phyloP scores from a whole-genome alignment of 2,888 invertebrate genomes.

The Cynaeus angustus region DNA sequence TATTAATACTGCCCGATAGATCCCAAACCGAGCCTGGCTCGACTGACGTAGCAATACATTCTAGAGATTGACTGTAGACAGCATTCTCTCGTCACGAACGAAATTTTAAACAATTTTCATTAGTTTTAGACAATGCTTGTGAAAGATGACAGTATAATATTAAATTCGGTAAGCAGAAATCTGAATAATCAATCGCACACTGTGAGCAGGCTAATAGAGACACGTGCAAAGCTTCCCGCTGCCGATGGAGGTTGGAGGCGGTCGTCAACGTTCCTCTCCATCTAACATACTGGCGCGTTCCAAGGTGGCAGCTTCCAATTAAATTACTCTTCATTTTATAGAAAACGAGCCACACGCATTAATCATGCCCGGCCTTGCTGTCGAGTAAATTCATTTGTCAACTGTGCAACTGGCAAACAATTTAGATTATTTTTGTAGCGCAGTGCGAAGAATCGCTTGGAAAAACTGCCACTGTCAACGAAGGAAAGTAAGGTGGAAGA shows the following conservation, averaged over 20 bases:
- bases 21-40: no score
- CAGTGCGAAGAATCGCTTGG: constrained; percentile 58
- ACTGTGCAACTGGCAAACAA: constrained; percentile 63
- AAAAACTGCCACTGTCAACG: constrained; percentile 57
- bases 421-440: constrained; percentile 63
- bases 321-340: constrained; percentile 63
- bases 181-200: constrained; percentile 51
- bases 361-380: constrained; percentile 59
- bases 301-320: constrained; percentile 61
- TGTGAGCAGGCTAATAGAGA: constrained; percentile 49
- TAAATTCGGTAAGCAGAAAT: constrained; percentile 50
- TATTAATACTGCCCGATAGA: no score
- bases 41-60: no score
- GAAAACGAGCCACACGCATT: constrained; percentile 59
- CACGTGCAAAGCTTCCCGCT: constrained; percentile 46
- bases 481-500: constrained; percentile 23
- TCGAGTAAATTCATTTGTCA: constrained; percentile 63
- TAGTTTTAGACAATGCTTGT: constrained; percentile 2
- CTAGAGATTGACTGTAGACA: no score
- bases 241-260: constrained; percentile 26
- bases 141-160: constrained; percentile 37
- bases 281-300: constrained; percentile 56
- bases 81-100: no score
- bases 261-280: constrained; percentile 42
- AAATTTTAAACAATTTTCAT: no score